These are phyloP conservation scores for Strix uralensis DNA, from an alignment of 2,113 vertebrate genomes.

Conservation along the genomic window DNA sequence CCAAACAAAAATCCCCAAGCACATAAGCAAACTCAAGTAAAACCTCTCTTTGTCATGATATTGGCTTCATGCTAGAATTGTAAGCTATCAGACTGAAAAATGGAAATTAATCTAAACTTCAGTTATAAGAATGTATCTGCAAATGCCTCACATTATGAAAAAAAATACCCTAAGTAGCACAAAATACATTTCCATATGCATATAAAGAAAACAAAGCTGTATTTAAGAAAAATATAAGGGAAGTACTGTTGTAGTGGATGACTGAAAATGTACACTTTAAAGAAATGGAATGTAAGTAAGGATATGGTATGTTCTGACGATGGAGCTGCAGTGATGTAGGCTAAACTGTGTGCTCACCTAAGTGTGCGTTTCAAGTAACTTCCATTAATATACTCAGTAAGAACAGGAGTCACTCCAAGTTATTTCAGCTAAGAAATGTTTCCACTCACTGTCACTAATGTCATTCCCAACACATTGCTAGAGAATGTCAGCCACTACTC, in stretches of 20 bases:
- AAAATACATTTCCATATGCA: background rate
- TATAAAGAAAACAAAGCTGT: background rate
- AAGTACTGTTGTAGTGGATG: background rate
- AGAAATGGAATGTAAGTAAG: background rate
- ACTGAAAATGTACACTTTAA: background rate
- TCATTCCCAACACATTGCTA: background rate
- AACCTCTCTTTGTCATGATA: background rate
- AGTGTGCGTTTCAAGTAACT: background rate
- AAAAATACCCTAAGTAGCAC: background rate
- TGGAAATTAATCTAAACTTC: background rate
- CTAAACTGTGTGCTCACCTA: background rate
- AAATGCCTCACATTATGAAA: background rate
- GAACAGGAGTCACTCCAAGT: conserved; percentile 2
- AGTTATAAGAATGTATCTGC: background rate
- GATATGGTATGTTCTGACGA: background rate
- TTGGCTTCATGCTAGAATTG: background rate
- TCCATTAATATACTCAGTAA: background rate
- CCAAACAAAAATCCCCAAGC: background rate
- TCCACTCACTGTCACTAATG: background rate
- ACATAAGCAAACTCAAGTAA: background rate
- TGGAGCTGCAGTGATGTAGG: background rate
- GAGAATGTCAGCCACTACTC: background rate
- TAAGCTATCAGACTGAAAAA: background rate
- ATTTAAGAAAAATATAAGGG: too few species aligned
- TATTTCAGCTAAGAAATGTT: conserved; percentile 17